Base-by-base conservation (phyloP, 2,888 invertebrate species). In the Thera obeliscata region DNA sequence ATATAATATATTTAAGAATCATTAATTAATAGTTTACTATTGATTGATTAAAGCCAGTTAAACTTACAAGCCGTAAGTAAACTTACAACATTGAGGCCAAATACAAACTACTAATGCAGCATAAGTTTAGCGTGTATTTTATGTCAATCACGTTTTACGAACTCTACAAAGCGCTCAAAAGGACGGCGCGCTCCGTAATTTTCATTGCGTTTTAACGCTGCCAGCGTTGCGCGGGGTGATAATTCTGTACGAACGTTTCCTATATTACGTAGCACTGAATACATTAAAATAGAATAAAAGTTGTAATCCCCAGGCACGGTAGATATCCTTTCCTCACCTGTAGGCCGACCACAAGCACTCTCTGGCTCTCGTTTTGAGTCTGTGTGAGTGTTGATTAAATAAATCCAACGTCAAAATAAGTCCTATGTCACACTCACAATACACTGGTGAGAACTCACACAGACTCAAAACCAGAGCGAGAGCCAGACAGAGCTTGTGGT, bases 121-220 rank as follows among this genome's bases (percentile, higher is more conserved):
- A 43, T 52, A 48, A 61, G 46, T 69, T 72, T 61, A 71, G 56
- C 57, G 50, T 57, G 64, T 60, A 70, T 67, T 72, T 69, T 69
- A 75, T 67, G 72, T 67, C 74, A 77, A 76, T 76, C 74, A 74
- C 66, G 70, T 72, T 71, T 67, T 69, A 57, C 56, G 61, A 68
- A 70, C 66, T 59, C 75, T 72, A 66, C 74, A 76, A 77, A 79
- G 79, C 78, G 75, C 76, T 75, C 75, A 56, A 77, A 76, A 74
- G 75, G 74, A 75, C 78, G 78, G 77, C 75, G 69, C 71, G 78
- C 71, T 76, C 78, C 78, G 80, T 80, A 83, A 87, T 86, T 86
- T 89, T 85, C 86, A 88, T 86, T 85, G 85, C 86, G 82, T 87
- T 90, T 91, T 88, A 88, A 89, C 88, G 82, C 82, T 61, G 57